These are phyloP conservation scores for Scaptomyza polygonia DNA, from an alignment of 2,888 invertebrate genomes.

Conservation along the genomic window DNA sequence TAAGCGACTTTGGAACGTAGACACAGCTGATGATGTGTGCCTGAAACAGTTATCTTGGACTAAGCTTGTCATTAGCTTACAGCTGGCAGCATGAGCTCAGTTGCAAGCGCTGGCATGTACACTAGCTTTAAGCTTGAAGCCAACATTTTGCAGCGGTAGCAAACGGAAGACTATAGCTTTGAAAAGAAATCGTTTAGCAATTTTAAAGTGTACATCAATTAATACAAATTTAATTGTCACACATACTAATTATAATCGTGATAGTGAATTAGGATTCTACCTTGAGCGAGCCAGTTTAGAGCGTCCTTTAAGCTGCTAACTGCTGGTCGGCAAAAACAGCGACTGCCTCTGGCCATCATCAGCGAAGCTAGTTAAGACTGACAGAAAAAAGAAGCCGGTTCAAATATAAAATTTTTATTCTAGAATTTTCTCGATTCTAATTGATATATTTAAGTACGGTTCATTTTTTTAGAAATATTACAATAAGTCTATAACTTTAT, in stretches of 20 bases:
- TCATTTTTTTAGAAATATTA: too few relatives aligned
- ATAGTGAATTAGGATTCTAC: slow-evolving; percentile 20
- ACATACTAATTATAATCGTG: slow-evolving; percentile 14
- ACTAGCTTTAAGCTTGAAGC: too few relatives aligned
- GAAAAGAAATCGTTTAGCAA: slow-evolving; percentile 80
- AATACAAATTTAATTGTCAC: slow-evolving; percentile 41
- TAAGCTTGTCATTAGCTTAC: slow-evolving; percentile 74
- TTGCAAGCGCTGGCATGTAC: slow-evolving; percentile 49
- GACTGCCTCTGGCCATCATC: slow-evolving; percentile 63
- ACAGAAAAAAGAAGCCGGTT: too few relatives aligned
- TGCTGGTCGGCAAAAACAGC: too few relatives aligned
- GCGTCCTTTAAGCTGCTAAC: slow-evolving; percentile 45
- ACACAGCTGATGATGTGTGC: slow-evolving; percentile 63
- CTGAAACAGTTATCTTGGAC: slow-evolving; percentile 56
- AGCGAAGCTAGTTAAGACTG: slow-evolving; percentile 65
- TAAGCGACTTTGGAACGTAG: slow-evolving; percentile 8
- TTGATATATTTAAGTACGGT: too few relatives aligned
- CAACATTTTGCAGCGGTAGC: background rate
- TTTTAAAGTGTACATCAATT: slow-evolving; percentile 75
- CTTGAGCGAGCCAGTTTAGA: slow-evolving; percentile 28
- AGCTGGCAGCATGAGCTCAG: slow-evolving; percentile 69
- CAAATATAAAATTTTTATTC: too few relatives aligned
- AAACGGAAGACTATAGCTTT: slow-evolving; percentile 6
- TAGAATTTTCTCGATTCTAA: too few relatives aligned
- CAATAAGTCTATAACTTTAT: too few relatives aligned